phyloP scores from a whole-genome alignment of 2,888 invertebrate genomes.

The Chelonus formosanus region DNA sequence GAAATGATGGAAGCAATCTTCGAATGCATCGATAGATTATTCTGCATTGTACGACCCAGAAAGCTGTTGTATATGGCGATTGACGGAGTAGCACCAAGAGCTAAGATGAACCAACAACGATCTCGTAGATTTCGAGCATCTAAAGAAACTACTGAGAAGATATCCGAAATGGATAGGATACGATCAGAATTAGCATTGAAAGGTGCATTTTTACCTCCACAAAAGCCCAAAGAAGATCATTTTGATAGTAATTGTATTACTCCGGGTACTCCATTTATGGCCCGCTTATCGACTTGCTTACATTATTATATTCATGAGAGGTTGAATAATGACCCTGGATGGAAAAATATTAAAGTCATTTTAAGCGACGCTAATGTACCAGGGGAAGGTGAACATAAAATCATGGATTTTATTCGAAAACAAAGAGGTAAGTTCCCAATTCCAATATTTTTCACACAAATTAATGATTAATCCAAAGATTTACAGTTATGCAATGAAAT shows the following conservation, averaged over 20 bases:
- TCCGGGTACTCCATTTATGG: constrained; percentile 97
- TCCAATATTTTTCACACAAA: constrained; percentile 7
- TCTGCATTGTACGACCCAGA: constrained; percentile 90
- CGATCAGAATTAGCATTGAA: constrained; percentile 77
- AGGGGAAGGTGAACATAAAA: constrained; percentile 98
- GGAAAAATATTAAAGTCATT: constrained; percentile 93
- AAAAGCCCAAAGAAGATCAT: constrained; percentile 90
- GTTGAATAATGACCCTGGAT: constrained; percentile 92
- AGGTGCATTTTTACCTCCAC: constrained; percentile 82
- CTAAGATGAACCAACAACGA: constrained; percentile 99
- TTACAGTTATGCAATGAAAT: no score
- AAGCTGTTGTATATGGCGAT: constrained; percentile 98
- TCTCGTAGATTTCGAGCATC: constrained; percentile 96
- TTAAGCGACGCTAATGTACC: constrained; percentile 99
- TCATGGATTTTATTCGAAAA: constrained; percentile 98
- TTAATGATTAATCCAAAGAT: neutral
- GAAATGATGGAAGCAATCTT: constrained; percentile 99
- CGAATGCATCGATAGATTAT: constrained; percentile 95
- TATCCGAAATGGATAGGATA: constrained; percentile 83
- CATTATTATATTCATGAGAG: constrained; percentile 90
- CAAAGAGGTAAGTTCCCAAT: constrained; percentile 75
- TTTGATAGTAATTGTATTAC: constrained; percentile 99
- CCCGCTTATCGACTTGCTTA: constrained; percentile 83
- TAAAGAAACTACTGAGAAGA: constrained; percentile 91
- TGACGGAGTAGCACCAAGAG: constrained; percentile 98